These are phyloP conservation scores for Elaphurus davidianus DNA, from an alignment of 2,113 vertebrate genomes.

Conservation along the genomic window DNA sequence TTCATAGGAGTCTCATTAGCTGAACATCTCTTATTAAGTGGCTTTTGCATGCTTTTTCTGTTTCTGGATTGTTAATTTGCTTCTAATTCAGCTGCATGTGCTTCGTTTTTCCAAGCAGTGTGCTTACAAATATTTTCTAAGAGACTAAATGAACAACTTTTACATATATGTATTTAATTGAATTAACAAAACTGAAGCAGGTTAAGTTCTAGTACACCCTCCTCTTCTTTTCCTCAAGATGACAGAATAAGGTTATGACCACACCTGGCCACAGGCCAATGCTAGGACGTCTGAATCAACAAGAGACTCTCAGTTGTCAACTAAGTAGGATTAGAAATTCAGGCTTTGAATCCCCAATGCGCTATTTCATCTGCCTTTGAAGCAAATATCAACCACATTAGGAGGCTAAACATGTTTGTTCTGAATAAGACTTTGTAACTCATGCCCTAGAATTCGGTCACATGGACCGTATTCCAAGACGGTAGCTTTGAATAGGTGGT, in stretches of 20 bases:
- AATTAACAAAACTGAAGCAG: neutral
- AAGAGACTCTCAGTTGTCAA: neutral
- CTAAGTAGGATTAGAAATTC: slow-evolving; percentile 24
- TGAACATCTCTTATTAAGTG: neutral
- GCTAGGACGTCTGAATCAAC: neutral
- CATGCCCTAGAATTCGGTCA: slow-evolving; percentile 28
- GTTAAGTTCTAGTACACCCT: neutral
- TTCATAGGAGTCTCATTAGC: neutral
- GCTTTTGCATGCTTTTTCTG: neutral
- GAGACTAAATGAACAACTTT: neutral
- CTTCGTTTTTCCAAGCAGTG: neutral
- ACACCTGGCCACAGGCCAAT: neutral
- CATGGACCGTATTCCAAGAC: slow-evolving; percentile 31
- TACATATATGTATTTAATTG: neutral
- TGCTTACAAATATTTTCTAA: neutral
- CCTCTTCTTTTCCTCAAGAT: neutral
- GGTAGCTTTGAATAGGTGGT: slow-evolving; percentile 35
- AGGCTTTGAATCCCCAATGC: slow-evolving; percentile 35
- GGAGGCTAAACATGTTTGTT: slow-evolving; percentile 42
- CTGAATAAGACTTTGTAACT: slow-evolving; percentile 38
- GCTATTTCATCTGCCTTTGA: slow-evolving; percentile 56
- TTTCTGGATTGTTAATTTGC: neutral
- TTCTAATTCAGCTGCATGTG: neutral
- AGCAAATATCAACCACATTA: slow-evolving; percentile 15
- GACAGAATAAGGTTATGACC: neutral